Base-by-base conservation (phyloP, 2,113 vertebrate species). In the Syrrhaptes paradoxus region DNA sequence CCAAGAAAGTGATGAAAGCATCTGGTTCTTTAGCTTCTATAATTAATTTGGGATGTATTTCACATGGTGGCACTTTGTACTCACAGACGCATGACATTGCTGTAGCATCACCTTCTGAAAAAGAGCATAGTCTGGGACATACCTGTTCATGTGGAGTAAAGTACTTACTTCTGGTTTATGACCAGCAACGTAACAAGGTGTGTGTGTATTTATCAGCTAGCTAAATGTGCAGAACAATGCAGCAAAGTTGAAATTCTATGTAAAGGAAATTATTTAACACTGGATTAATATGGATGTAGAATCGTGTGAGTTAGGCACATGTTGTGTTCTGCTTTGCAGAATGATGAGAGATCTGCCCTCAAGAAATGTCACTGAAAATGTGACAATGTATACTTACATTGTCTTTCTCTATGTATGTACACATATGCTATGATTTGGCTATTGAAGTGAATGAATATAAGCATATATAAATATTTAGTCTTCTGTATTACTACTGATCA, bases 1-100 rank as follows among this genome's bases (percentile, higher is more conserved):
- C 83, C 70, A 59, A 90, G 80, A 59, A 28, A 80, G 52, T 68
- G 79, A 95, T 93, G 89, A 97, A 93, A 93, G 78, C 63, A 20
- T 32, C 46, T 22, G 19, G 36, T 83, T 73, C 82, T 93, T 87
- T 63, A 58, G 25, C 32, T 89, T 87, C 70, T 87, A 1, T 95
- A 84, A 78, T 89, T 84, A 67, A 71, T 36, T 61, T 81, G 38
- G 34, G 75, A 20, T 41, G 7, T 57, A 63, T 93, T 95, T 95
- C 86, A 90, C 65, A 87, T 52, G 45, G 36, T 90, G 89, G 38
- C 61, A 90, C 61, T 19, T 65, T 55, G 61, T 65, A 45, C 17
- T 55, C 38, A 4, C 26, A n/a, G 81, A 77, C 62, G 21, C 16
- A 13, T 32, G 75, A 38, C 51, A 43, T 22, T 77, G 51, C 51